A percentile compares a stretch with the other conserved stretches of the same genome.
phyloP scores from a whole-genome alignment of 2,888 invertebrate species.

The Lepas anatifera region DNA sequence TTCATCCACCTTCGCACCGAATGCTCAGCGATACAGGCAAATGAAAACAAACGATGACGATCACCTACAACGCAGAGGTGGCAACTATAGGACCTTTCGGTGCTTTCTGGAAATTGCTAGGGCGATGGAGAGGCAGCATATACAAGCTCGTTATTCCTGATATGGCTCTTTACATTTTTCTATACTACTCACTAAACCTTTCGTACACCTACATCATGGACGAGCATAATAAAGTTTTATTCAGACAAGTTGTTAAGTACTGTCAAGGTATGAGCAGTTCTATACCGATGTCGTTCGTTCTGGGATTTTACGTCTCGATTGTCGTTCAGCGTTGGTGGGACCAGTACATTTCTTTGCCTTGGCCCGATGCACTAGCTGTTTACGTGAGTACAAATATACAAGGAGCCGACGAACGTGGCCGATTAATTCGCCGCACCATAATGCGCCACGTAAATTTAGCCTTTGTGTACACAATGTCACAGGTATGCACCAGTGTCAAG shows the following conservation, averaged over 20 bases:
- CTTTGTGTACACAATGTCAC: not conserved
- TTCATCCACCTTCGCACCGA: no score
- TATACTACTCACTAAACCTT: conserved; percentile 77
- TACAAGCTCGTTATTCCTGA: conserved; percentile 92
- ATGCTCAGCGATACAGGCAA: no score
- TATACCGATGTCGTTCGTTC: conserved; percentile 88
- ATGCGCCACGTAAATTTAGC: not conserved
- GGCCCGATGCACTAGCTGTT: conserved; percentile 85
- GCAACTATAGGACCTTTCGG: conserved; percentile 76
- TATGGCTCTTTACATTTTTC: conserved; percentile 67
- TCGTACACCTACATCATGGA: conserved; percentile 48
- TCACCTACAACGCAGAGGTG: conserved; percentile 73
- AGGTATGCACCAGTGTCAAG: not conserved
- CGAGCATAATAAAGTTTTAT: conserved; percentile 31
- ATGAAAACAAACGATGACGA: conserved; percentile 50
- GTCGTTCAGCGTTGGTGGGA: conserved; percentile 93
- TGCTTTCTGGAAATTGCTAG: conserved; percentile 69
- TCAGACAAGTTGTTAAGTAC: conserved; percentile 72
- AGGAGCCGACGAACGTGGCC: conserved; percentile 47
- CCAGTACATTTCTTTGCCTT: conserved; percentile 79
- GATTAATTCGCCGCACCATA: not conserved
- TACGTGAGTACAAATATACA: conserved; percentile 85
- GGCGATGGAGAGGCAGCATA: conserved; percentile 70
- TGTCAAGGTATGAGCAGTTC: conserved; percentile 78
- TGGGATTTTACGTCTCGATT: conserved; percentile 87